A percentile compares a stretch with the other conserved stretches of the same genome.
phyloP scores from a whole-genome alignment of 2,888 invertebrate species.

The Synanthedon myopaeformis region DNA sequence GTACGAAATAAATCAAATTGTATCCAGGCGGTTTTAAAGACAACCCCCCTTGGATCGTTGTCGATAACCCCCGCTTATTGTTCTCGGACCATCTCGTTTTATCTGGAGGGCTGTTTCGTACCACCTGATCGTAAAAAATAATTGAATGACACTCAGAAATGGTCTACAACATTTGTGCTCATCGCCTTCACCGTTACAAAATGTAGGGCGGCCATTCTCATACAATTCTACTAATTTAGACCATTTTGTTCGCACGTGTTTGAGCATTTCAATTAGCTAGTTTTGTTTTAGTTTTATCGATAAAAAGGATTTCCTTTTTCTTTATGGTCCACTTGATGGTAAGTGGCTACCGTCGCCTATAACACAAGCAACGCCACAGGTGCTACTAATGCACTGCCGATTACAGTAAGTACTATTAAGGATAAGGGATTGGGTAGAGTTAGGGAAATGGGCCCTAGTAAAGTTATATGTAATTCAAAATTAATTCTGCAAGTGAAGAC shows the following conservation, averaged over 20 bases:
- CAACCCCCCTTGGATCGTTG: not conserved
- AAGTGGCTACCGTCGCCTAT: too few relatives aligned
- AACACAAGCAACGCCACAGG: too few relatives aligned
- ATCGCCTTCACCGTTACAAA: not conserved
- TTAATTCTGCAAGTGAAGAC: not conserved
- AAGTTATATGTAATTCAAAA: not conserved
- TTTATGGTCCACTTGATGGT: too few relatives aligned
- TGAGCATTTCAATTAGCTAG: too few relatives aligned
- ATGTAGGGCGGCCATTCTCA: not conserved
- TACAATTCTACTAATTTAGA: not conserved
- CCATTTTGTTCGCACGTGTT: too few relatives aligned
- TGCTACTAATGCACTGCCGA: too few relatives aligned
- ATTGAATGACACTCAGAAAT: slow-evolving; percentile 51
- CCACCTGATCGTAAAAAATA: slow-evolving; percentile 64
- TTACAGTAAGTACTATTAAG: too few relatives aligned
- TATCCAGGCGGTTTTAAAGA: not conserved
- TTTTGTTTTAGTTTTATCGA: too few relatives aligned
- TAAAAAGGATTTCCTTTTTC: not conserved
- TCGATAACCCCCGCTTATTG: slow-evolving; percentile 16
- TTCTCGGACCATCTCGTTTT: slow-evolving; percentile 21
- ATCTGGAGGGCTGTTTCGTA: slow-evolving; percentile 44
- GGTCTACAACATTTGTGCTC: slow-evolving; percentile 22
- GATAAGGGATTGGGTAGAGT: too few relatives aligned
- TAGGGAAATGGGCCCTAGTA: too few relatives aligned
- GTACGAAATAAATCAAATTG: too few relatives aligned